Percentiles rank a stretch among this genome's conserved stretches.
Evolutionary conservation across 2,113 vertebrate genomes (phyloP).

Genomic region (Oriolus oriolus): DNA sequence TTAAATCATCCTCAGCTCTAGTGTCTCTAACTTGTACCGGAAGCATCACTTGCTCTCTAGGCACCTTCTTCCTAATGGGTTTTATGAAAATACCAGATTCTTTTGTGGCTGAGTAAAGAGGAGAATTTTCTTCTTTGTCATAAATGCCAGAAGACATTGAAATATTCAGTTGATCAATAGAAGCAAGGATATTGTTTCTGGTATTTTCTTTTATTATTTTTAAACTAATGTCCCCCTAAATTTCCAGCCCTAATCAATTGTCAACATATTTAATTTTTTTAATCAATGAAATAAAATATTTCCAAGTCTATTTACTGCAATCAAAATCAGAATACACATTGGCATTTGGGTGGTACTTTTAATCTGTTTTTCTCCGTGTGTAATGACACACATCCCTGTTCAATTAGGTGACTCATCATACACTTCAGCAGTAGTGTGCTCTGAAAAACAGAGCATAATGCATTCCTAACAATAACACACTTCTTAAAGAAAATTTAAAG

Average conservation of each 20-base stretch:
- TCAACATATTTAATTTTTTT: not conserved
- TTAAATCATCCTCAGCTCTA: not conserved
- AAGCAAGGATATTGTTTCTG: not conserved
- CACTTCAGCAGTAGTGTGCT: not conserved
- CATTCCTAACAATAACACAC: slow-evolving; percentile 37
- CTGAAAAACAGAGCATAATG: slow-evolving; percentile 51
- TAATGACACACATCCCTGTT: slow-evolving; percentile 61
- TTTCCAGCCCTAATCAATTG: not conserved
- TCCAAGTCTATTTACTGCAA: not conserved
- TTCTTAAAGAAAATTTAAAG: slow-evolving; percentile 34
- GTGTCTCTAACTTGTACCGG: not conserved
- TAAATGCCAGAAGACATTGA: not conserved
- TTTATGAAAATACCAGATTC: not conserved
- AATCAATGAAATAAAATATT: not conserved
- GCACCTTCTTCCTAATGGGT: not conserved
- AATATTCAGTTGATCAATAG: not conserved
- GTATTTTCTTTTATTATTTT: not conserved
- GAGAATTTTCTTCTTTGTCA: not conserved
- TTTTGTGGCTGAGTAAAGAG: not conserved
- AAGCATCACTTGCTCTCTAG: not conserved
- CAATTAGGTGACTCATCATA: slow-evolving; percentile 67
- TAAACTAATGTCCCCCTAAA: not conserved
- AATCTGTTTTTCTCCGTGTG: slow-evolving; percentile 56
- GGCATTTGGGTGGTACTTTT: not conserved
- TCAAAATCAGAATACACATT: slow-evolving; percentile 18